These are phyloP conservation scores for Menidia menidia DNA, from an alignment of 2,797 vertebrate species.

Conservation along the genomic window DNA sequence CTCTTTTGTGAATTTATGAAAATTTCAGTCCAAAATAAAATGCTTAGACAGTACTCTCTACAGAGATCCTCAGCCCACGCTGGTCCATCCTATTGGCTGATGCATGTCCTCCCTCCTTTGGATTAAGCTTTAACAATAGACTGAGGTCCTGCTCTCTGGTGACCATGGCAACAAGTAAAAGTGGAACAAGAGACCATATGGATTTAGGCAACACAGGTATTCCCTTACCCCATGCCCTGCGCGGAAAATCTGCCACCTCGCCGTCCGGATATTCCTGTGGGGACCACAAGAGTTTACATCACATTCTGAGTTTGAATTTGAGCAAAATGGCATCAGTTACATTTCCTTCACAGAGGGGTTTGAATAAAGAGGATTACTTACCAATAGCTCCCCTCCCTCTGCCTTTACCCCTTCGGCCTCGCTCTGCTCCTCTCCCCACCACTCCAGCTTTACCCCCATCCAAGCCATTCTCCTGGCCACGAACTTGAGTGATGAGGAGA, in stretches of 20 bases:
- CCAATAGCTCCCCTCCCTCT: conserved; percentile 90
- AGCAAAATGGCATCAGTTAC: conserved; percentile 1
- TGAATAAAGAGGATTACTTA: conserved; percentile 58
- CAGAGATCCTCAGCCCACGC: conserved; percentile 42
- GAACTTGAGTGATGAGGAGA: conserved; percentile 80
- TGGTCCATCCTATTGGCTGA: conserved; percentile 53
- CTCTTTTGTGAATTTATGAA: conserved; percentile 18
- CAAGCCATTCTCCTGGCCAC: conserved; percentile 96
- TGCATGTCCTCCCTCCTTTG: conserved; percentile 54
- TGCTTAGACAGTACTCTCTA: conserved; percentile 36
- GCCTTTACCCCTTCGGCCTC: conserved; percentile 93
- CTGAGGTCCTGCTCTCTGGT: conserved; percentile 76
- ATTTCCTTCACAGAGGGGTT: background rate
- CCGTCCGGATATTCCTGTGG: conserved; percentile 83
- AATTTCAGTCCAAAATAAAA: conserved; percentile 39
- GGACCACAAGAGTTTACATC: conserved; percentile 29
- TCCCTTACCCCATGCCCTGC: conserved; percentile 98
- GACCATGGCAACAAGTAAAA: conserved; percentile 80
- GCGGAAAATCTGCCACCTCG: conserved; percentile 97
- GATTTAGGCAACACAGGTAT: conserved; percentile 68
- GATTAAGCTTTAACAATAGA: conserved; percentile 75
- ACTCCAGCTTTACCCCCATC: conserved; percentile 90
- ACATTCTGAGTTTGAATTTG: conserved; percentile 26
- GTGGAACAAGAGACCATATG: conserved; percentile 66
- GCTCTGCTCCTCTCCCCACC: conserved; percentile 91